Percentiles rank a stretch among this genome's conserved stretches.
These are phyloP conservation scores for Paralinhomoeus sp. DNA, from an alignment of 2,888 invertebrate genomes.

Conservation along the genomic window DNA sequence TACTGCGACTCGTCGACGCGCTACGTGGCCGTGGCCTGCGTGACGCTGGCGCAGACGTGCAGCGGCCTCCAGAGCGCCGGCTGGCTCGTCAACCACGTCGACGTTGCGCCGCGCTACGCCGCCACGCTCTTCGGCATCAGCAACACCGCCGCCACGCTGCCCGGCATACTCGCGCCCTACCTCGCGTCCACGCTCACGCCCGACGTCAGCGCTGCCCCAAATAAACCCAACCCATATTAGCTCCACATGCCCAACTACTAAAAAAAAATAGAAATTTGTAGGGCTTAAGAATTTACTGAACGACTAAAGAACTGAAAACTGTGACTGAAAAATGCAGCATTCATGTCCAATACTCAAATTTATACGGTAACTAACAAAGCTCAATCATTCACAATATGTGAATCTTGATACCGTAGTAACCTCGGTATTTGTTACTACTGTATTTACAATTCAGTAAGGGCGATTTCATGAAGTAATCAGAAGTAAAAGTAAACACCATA, in stretches of 20 bases:
- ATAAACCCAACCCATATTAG: not conserved
- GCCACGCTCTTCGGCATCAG: conserved; percentile 27
- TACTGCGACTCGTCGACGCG: not conserved
- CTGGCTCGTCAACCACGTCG: conserved; percentile 27
- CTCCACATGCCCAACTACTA: not conserved
- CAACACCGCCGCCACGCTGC: conserved; percentile 25
- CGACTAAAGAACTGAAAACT: too few relatives aligned
- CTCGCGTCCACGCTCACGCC: conserved; percentile 23
- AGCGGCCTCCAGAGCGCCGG: conserved; percentile 17
- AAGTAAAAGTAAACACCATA: too few relatives aligned
- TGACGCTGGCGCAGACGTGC: conserved; percentile 1
- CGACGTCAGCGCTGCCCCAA: not conserved
- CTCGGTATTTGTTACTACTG: too few relatives aligned
- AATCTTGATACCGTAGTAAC: too few relatives aligned
- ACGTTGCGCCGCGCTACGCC: conserved; percentile 27
- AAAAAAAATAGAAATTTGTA: too few relatives aligned
- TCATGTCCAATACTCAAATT: too few relatives aligned
- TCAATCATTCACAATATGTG: too few relatives aligned
- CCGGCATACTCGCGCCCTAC: conserved; percentile 26
- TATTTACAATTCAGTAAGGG: too few relatives aligned
- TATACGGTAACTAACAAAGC: too few relatives aligned
- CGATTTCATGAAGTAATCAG: too few relatives aligned
- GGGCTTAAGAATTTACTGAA: too few relatives aligned
- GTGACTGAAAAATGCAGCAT: too few relatives aligned
- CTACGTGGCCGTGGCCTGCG: not conserved